phyloP scores from a whole-genome alignment of 2,888 invertebrate genomes.

The Brachycybe producta region DNA sequence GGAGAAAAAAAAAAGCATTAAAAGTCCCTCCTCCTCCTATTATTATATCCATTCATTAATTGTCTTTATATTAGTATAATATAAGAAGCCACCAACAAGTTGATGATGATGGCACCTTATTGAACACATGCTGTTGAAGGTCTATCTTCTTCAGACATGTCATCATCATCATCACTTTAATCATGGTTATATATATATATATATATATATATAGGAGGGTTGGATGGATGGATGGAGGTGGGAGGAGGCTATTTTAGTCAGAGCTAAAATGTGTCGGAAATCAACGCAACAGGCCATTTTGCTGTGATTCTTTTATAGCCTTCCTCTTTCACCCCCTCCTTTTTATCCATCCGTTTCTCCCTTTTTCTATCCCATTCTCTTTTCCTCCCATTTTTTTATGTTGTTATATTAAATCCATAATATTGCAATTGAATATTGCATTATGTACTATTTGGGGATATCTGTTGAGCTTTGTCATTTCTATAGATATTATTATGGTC shows the following conservation, averaged over 20 bases:
- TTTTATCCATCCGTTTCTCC: background rate
- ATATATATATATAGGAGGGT: too few species aligned
- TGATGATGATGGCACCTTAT: slow-evolving; percentile 10
- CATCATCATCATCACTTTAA: too few species aligned
- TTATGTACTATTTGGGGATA: too few species aligned
- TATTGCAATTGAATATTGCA: too few species aligned
- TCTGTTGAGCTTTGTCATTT: too few species aligned
- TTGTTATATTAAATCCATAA: background rate
- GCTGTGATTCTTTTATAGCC: background rate
- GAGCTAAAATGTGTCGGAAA: slow-evolving; percentile 7
- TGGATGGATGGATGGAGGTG: too few species aligned
- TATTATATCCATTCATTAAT: slow-evolving; percentile 13
- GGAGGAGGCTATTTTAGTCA: too few species aligned
- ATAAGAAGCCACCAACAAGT: slow-evolving; percentile 7
- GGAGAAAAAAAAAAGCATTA: too few species aligned
- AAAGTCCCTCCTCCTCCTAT: background rate
- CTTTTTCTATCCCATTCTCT: background rate
- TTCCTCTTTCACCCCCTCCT: background rate
- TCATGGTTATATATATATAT: too few species aligned
- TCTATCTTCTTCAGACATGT: slow-evolving; percentile 4
- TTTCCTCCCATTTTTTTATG: background rate
- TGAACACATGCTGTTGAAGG: slow-evolving; percentile 8
- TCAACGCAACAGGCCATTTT: slow-evolving; percentile 5
- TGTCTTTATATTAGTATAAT: background rate
- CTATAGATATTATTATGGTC: background rate